Evolutionary conservation across 1,140 invertebrate species (phyloP).

Genomic region (Calliphora vicina): DNA sequence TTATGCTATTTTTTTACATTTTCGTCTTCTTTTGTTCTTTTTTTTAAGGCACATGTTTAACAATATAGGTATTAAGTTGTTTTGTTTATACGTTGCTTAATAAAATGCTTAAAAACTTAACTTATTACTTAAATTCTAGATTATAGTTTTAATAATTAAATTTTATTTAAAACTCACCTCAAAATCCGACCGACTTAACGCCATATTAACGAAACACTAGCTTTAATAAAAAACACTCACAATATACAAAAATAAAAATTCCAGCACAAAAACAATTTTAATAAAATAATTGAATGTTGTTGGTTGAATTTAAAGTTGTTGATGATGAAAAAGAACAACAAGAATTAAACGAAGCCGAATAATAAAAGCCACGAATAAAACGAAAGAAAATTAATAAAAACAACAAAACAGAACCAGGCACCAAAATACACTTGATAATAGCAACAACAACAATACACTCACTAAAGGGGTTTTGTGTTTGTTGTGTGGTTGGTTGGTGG

Average conservation of each 20-base stretch:
- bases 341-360: background rate
- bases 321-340: conserved; percentile 8
- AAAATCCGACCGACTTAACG: conserved; percentile 60
- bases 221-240: background rate
- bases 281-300: background rate
- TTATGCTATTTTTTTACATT: background rate
- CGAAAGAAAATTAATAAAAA: background rate
- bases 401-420: background rate
- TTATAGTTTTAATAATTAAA: background rate
- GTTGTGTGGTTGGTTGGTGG: background rate
- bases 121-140: background rate
- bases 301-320: background rate
- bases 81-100: background rate
- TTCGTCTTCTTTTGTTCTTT: background rate
- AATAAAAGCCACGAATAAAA: conserved; percentile 5
- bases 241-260: background rate
- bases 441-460: background rate
- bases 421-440: background rate
- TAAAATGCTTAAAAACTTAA: background rate
- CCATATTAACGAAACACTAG: conserved; percentile 52
- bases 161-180: conserved; percentile 50
- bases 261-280: background rate
- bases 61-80: background rate
- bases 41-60: background rate
- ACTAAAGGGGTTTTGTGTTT: background rate